These are phyloP conservation scores for Dusona sp. DNA, from an alignment of 2,888 invertebrate species.

Conservation along the genomic window DNA sequence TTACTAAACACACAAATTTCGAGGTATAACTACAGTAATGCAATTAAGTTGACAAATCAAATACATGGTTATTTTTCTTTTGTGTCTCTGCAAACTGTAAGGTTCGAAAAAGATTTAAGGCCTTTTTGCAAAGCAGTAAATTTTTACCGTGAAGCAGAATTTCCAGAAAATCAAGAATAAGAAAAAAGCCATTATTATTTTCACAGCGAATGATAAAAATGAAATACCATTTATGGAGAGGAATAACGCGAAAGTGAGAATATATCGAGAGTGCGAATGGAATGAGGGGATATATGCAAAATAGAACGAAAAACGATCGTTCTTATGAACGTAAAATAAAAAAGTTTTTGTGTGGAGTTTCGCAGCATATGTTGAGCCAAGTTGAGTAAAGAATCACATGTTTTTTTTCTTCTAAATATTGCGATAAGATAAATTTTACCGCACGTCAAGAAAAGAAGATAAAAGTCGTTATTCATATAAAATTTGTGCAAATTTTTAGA, in stretches of 20 bases:
- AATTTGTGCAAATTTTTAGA: background rate
- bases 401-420: background rate
- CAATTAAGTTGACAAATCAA: background rate
- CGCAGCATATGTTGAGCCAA: background rate
- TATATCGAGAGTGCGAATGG: background rate
- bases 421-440: background rate
- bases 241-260: background rate
- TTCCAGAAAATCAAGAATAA: background rate
- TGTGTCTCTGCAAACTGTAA: background rate
- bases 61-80: background rate
- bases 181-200: slow-evolving; percentile 7
- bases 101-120: background rate
- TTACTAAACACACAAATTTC: background rate
- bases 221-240: background rate
- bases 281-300: slow-evolving; percentile 18
- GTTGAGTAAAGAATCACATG: background rate
- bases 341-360: slow-evolving; percentile 16
- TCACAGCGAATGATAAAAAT: slow-evolving; percentile 1
- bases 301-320: slow-evolving; percentile 12
- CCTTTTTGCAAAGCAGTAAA: background rate
- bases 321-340: slow-evolving; percentile 1
- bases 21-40: background rate
- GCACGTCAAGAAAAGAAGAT: background rate
- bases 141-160: background rate
- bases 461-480: background rate